Conservation (phyloP, 2,797 vertebrate species). For the Sparus aurata region DNA sequence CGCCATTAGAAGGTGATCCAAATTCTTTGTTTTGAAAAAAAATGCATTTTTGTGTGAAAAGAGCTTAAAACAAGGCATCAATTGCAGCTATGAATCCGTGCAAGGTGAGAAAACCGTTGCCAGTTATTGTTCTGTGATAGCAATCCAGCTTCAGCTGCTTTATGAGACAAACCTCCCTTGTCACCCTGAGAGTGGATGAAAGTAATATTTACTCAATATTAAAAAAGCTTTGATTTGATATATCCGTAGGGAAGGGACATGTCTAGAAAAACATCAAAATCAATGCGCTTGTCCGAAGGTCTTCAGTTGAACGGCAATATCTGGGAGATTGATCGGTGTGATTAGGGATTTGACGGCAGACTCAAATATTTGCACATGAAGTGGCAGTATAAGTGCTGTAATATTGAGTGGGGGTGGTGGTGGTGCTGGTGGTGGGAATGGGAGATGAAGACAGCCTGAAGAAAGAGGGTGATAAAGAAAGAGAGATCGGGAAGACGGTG, state of each 20-base stretch:
- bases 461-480: conserved; percentile 30
- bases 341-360: conserved; percentile 76
- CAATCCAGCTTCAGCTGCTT: conserved; percentile 36
- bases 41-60: conserved; percentile 31
- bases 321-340: conserved; percentile 72
- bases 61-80: conserved; percentile 18
- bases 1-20: conserved; percentile 38
- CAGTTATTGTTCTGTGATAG: conserved; percentile 37
- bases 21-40: conserved; percentile 25
- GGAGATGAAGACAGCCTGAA: conserved; percentile 23
- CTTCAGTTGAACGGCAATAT: conserved; percentile 72
- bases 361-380: conserved; percentile 85
- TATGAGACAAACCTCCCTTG: conserved; percentile 42
- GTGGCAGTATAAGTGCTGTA: conserved; percentile 67
- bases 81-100: not conserved
- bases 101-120: conserved; percentile 15
- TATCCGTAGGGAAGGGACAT: conserved; percentile 48
- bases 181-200: conserved; percentile 50
- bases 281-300: conserved; percentile 54
- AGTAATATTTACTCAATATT: conserved; percentile 69
- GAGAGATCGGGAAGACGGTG: not conserved
- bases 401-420: conserved; percentile 66
- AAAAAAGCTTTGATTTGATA: conserved; percentile 62
- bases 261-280: conserved; percentile 58
- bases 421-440: conserved; percentile 11